phyloP scores from a whole-genome alignment of 2,113 vertebrate species.

The Prionailurus viverrinus region DNA sequence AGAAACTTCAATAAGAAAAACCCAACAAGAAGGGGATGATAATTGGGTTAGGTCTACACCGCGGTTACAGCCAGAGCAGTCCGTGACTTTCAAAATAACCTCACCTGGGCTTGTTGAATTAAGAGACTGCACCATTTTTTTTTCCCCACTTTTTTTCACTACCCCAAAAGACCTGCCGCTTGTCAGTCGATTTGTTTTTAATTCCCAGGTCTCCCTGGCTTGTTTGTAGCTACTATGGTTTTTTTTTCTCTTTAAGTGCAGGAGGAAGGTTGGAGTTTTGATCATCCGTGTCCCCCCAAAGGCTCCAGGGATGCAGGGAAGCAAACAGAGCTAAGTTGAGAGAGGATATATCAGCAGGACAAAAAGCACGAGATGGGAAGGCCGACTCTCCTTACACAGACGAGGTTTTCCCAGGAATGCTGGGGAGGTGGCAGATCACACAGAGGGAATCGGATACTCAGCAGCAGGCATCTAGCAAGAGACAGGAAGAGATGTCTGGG shows the following conservation, averaged over 20 bases:
- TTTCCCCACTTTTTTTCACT: not conserved
- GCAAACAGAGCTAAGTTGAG: not conserved
- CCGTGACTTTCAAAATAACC: slow-evolving; percentile 22
- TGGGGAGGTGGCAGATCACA: not conserved
- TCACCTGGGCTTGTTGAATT: slow-evolving; percentile 4
- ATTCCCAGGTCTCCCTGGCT: slow-evolving; percentile 65
- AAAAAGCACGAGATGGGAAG: not conserved
- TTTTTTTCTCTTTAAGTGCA: not conserved
- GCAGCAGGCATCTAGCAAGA: not conserved
- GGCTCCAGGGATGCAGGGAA: slow-evolving; percentile 3
- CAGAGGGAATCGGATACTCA: not conserved
- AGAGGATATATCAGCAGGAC: not conserved
- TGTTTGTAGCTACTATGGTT: slow-evolving; percentile 10
- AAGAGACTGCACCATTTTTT: not conserved
- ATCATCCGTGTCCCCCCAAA: not conserved
- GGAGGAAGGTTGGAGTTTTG: slow-evolving; percentile 24
- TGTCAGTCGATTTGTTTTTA: slow-evolving; percentile 65
- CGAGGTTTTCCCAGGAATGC: not conserved
- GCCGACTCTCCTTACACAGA: not conserved
- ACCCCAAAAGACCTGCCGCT: slow-evolving; percentile 59
- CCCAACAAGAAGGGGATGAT: not conserved
- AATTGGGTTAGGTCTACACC: slow-evolving; percentile 25
- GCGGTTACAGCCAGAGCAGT: not conserved
- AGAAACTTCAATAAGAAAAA: slow-evolving; percentile 56
- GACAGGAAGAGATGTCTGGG: not conserved